phyloP scores from a whole-genome alignment of 2,888 invertebrate species.

The Cotesia congregata region DNA sequence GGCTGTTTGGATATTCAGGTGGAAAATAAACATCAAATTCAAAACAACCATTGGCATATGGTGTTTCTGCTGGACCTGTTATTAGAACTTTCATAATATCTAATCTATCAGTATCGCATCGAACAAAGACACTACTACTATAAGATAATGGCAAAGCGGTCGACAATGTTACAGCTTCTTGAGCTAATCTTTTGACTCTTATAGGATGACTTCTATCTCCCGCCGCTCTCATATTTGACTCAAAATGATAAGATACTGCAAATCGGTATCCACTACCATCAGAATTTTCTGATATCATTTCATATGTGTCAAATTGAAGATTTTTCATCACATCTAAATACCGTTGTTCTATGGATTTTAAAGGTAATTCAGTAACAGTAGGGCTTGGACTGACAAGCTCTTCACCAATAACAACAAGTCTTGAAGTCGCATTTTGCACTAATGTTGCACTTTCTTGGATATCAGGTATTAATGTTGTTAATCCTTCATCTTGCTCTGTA shows the following conservation, averaged over 20 bases:
- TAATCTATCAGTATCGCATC: conserved; percentile 93
- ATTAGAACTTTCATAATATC: conserved; percentile 97
- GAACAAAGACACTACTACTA: conserved; percentile 94
- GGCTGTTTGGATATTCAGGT: conserved; percentile 85
- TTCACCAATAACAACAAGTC: conserved; percentile 57
- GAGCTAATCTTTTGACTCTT: conserved; percentile 91
- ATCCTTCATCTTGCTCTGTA: conserved; percentile 89
- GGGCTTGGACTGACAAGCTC: conserved; percentile 66
- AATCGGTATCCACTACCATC: conserved; percentile 84
- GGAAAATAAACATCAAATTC: conserved; percentile 93
- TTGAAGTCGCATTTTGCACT: conserved; percentile 71
- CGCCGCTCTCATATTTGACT: conserved; percentile 87
- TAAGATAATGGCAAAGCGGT: conserved; percentile 93
- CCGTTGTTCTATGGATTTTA: conserved; percentile 78
- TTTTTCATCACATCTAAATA: conserved; percentile 91
- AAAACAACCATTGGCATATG: conserved; percentile 93
- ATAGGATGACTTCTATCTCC: conserved; percentile 90
- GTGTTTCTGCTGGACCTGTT: conserved; percentile 92
- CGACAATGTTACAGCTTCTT: conserved; percentile 94
- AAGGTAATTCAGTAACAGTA: conserved; percentile 71
- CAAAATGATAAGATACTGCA: conserved; percentile 90
- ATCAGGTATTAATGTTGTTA: conserved; percentile 90
- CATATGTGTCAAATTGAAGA: conserved; percentile 92
- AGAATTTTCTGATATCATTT: conserved; percentile 88
- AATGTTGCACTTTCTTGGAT: conserved; percentile 81